Percentiles rank a stretch among this genome's conserved stretches.
Conservation (phyloP, 2,888 invertebrate genomes). For the Euplexia lucipara region DNA sequence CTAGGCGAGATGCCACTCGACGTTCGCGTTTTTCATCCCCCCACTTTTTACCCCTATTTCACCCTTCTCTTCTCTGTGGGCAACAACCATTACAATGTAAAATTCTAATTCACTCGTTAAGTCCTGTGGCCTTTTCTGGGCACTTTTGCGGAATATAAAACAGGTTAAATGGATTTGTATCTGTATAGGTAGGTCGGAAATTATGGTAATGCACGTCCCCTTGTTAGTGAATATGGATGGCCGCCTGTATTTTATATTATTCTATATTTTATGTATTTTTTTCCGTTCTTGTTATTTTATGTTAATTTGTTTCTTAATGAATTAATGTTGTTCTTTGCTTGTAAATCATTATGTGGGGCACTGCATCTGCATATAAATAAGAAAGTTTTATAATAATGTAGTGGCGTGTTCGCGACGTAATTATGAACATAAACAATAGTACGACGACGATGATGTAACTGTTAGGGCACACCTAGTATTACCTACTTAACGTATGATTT, state of each 20-base stretch:
- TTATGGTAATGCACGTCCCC: constrained; percentile 66
- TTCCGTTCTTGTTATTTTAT: constrained; percentile 59
- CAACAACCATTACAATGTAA: constrained; percentile 80
- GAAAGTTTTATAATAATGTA: constrained; percentile 33
- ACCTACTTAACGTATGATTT: background rate
- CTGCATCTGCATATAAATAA: constrained; percentile 52
- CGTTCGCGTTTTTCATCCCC: constrained; percentile 51
- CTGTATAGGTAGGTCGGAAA: constrained; percentile 66
- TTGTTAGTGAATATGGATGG: constrained; percentile 68
- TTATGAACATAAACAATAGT: constrained; percentile 24
- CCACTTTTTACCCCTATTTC: constrained; percentile 59
- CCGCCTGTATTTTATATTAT: constrained; percentile 55
- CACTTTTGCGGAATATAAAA: constrained; percentile 79
- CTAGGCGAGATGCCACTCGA: constrained; percentile 56
- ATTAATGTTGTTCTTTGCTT: constrained; percentile 57
- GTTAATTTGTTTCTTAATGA: constrained; percentile 57
- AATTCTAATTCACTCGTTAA: constrained; percentile 85
- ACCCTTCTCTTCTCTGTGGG: constrained; percentile 59
- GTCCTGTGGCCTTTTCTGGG: constrained; percentile 73
- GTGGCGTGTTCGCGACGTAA: constrained; percentile 7
- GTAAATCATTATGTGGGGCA: constrained; percentile 51
- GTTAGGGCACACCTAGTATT: background rate
- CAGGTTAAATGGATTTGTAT: constrained; percentile 75
- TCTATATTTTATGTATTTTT: constrained; percentile 63
- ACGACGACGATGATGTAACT: background rate